A percentile compares a stretch with the other conserved stretches of the same genome.
Evolutionary conservation across 1,140 invertebrate genomes (phyloP).

Genomic region (Papilio machaon): DNA sequence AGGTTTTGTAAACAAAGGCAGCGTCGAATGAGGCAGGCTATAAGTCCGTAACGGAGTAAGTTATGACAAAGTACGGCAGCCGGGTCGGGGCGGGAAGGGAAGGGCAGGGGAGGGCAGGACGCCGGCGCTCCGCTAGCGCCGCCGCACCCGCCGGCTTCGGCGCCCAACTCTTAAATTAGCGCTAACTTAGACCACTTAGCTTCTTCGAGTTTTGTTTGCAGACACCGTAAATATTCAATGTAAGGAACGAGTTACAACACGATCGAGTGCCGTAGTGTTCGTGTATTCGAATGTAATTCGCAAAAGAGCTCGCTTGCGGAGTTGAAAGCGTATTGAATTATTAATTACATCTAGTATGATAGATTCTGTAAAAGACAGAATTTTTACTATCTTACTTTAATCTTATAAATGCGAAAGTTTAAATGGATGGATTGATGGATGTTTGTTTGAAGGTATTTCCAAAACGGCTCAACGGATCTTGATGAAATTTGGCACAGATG

Average conservation of each 20-base stretch:
- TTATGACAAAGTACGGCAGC: constrained; percentile 68
- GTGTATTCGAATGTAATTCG: constrained; percentile 50
- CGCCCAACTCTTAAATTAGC: constrained; percentile 77
- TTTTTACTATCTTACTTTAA: no score
- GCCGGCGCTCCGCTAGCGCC: constrained; percentile 47
- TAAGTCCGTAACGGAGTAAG: constrained; percentile 58
- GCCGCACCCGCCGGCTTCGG: constrained; percentile 48
- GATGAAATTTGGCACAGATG: no score
- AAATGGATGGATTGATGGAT: no score
- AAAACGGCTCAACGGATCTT: no score
- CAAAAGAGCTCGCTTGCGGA: constrained; percentile 21
- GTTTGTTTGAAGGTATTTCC: no score
- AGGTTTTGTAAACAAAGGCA: constrained; percentile 58
- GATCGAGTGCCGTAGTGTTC: constrained; percentile 56
- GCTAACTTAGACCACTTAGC: constrained; percentile 74
- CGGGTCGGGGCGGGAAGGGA: constrained; percentile 37
- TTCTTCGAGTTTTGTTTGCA: constrained; percentile 77
- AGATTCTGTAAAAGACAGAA: neutral
- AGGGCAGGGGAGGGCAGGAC: neutral
- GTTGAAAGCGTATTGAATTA: constrained; percentile 6
- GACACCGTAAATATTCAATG: constrained; percentile 73
- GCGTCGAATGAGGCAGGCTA: constrained; percentile 53
- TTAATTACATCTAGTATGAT: neutral
- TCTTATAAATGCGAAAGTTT: no score
- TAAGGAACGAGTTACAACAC: constrained; percentile 60